Evolutionary conservation across 1,140 invertebrate species (phyloP).

Genomic region (Conus ventricosus): DNA sequence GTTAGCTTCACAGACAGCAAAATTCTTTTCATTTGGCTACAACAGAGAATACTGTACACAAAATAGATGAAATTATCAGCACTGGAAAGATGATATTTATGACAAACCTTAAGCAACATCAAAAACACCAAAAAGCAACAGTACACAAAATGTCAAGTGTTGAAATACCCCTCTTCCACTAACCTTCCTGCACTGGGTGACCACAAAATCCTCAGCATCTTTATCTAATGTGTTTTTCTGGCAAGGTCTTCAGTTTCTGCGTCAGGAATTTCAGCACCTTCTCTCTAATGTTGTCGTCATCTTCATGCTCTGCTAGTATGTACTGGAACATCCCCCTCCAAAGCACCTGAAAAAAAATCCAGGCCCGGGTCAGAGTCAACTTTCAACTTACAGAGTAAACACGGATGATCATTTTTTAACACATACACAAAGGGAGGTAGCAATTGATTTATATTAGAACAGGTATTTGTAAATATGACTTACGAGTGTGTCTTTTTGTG

Average conservation of each 20-base stretch:
- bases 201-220: conserved; percentile 90
- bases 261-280: conserved; percentile 91
- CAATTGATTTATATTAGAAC: too few species aligned
- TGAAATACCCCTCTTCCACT: neutral
- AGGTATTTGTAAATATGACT: too few species aligned
- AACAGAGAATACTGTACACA: too few species aligned
- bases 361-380: too few species aligned
- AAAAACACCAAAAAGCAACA: neutral
- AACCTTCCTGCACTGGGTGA: conserved; percentile 91
- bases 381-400: too few species aligned
- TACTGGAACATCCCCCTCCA: conserved; percentile 90
- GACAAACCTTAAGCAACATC: neutral
- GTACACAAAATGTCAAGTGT: neutral
- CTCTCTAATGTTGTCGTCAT: conserved; percentile 81
- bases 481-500: too few species aligned
- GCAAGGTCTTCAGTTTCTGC: conserved; percentile 87
- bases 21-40: too few species aligned
- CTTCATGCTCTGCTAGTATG: conserved; percentile 84
- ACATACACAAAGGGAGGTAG: too few species aligned
- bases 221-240: conserved; percentile 86
- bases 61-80: neutral
- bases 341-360: conserved; percentile 73
- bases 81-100: neutral
- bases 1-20: too few species aligned
- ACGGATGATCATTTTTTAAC: too few species aligned